Evolutionary conservation across 2,888 invertebrate genomes (phyloP).

Genomic region (Trissolcus brochymenae): DNA sequence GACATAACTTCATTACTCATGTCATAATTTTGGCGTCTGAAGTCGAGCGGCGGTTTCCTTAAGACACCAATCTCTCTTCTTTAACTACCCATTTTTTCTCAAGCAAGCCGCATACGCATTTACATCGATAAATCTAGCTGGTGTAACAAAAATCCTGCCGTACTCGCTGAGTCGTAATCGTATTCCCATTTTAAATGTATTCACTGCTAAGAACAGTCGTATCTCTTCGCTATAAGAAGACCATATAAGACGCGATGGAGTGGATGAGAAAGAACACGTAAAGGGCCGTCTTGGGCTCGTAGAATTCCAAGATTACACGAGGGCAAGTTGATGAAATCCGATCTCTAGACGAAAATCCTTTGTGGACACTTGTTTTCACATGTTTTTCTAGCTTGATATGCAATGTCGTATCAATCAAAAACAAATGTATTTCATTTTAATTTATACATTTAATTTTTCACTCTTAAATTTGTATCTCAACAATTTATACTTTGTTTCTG

Average conservation of each 20-base stretch:
- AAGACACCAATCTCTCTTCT: constrained; percentile 40
- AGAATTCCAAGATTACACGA: constrained; percentile 54
- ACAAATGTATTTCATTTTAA: background rate
- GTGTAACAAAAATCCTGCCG: constrained; percentile 59
- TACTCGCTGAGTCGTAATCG: constrained; percentile 62
- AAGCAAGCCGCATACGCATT: constrained; percentile 66
- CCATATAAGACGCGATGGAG: constrained; percentile 49
- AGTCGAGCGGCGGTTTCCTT: constrained; percentile 11
- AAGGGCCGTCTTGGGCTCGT: constrained; percentile 55
- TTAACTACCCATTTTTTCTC: constrained; percentile 54
- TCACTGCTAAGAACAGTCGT: constrained; percentile 63
- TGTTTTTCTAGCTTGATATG: no score
- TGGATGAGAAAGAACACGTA: constrained; percentile 62
- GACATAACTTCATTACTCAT: constrained; percentile 42
- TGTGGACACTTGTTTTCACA: constrained; percentile 61
- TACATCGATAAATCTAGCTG: constrained; percentile 70
- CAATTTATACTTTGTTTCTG: no score
- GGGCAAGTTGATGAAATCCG: constrained; percentile 68
- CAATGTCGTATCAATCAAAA: no score
- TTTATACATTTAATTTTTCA: background rate
- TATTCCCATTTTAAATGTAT: constrained; percentile 73
- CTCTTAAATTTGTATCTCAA: no score
- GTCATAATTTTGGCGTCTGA: constrained; percentile 42
- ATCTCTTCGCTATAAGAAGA: constrained; percentile 39
- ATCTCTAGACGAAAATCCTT: constrained; percentile 60